Evolutionary conservation across 2,888 invertebrate genomes (phyloP), one percentile per base, ranked within the genome.

Genomic region (Disparrhopalites patrizii): DNA sequence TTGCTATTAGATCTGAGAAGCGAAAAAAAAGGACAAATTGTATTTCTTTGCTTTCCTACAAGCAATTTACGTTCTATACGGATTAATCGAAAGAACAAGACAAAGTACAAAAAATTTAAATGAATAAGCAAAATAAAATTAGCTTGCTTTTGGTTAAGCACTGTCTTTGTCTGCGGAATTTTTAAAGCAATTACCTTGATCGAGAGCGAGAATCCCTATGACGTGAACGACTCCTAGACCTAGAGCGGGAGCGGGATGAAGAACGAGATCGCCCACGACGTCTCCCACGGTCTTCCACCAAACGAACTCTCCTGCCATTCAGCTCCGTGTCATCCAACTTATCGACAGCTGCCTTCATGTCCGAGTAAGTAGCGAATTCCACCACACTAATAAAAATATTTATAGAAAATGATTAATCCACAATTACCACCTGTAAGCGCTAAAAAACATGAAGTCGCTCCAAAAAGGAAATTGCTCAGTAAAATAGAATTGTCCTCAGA

Each of bases 281-380:
- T 54, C 77, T 71, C 65, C 89, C 85, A 69, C 83, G 83, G 77
- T 97, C 96, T 80, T 98, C 97, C 62, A 95, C 85, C 74, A 99
- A 83, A 62, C 88, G 88, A 73, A 99, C 90, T 67, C 92, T 87
- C 27, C 98, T 87, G 0, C 99, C 99, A 81, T 95, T 97, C 76
- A 99, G 82, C 78, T 99, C 98, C 0, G 95, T 93, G 76, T 93
- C 93, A 79, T 99, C 96, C 76, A 97, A 82, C 80, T 97, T 97
- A 77, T 97, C 96, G 76, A 99, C 86, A 1, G 98, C 98, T 68
- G 91, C 93, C 80, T 93, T 93, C 90, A 99, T 88, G 80, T 98
- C 99, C 3, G 91, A 89, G 78, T 90, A 88, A 0, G 92, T 89
- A 23, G 95, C 92, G 81, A 99, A 99, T 79, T 99, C 98, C 8